Base-by-base conservation (phyloP, 2,888 invertebrate genomes). In the Cerceris ruficornis region DNA sequence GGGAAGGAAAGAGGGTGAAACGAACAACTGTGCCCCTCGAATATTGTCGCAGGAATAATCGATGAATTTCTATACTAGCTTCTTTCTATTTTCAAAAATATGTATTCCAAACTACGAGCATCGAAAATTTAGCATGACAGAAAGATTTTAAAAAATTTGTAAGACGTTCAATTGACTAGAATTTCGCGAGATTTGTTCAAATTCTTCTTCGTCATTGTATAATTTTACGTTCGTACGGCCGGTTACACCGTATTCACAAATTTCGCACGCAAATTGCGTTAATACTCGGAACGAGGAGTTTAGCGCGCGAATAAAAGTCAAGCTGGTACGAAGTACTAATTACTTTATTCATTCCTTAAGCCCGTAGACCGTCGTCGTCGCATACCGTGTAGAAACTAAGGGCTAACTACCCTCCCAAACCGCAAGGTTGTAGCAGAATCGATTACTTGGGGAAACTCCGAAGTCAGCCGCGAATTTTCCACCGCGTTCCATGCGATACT, bases 311-410 rank as follows among this genome's bases (percentile, higher is more conserved):
- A 57, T 57, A 13, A 77, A 64, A 55, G 43, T n/a, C 6, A 61
- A 78, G 64, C 59, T 77, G 59, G 57, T 54, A 62, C 60, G 58
- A 61, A 57, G 42, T 43, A 61, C 64, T 78, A 78, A 78, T 78
- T 68, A 69, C 78, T 78, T 78, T 78, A 78, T 68, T 72, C 64
- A 59, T 65, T 46, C 49, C 78, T 77, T 43, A 39, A 55, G 8
- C 9, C 59, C 62, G 58, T 17, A 8, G 14, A 52, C 39, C 52
- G 60, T 9, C 42, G 49, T 54, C 64, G 65, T 72, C 72, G 28
- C 57, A 65, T 52, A 68, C 55, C 57, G 42, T 2, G 49, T 39
- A 17, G 61, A 72, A 78, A 77, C 68, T 77, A 9, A 41, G 17
- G 50, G 65, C 46, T 43, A 78, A 77, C 68, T 50, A 60, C 59